Base-by-base conservation (phyloP, 1,140 invertebrate genomes). In the Ceratosolen solmsi region DNA sequence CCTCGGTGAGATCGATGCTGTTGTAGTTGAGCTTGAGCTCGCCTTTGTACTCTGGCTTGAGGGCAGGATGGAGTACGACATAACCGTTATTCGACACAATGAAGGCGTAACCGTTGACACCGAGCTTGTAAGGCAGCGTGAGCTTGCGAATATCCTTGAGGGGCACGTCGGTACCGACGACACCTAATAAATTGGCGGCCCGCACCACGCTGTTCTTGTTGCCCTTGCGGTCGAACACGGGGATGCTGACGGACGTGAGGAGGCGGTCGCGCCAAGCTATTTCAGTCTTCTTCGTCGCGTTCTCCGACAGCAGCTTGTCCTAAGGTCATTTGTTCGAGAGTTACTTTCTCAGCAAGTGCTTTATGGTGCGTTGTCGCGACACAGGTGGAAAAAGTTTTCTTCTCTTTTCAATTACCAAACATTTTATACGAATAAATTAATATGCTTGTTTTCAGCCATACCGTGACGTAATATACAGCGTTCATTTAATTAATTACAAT, bases 21-120 rank as follows among this genome's bases (percentile, higher is more conserved):
- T 99, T 98, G 90, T 97, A 99, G 88, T 98, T 98, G n/a, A 95
- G 93, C 92, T 98, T 98, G 33, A 98, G 90, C 65, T 93, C 90
- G 65, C 94, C 94, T 84, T 95, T 93, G 86, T 94, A 93, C 51
- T 94, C 93, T n/a, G 96, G 95, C 75, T 95, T 93, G 46, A 96
- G 90, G 85, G 96, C 94, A 1, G 96, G 96, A 93, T 96, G 96
- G 58, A 96, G 91, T 36, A 97, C 90, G 9, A 99, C 92, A 89
- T 99, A 98, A 0, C 99, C 99, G 90, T 99, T 99, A 89, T 99
- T 99, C 82, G 96, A 98, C 5, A 99, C 96, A 81, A 98, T 96
- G 92, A 99, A 99, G 0, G 97, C 96, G 90, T 98, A 99, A 7
- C 96, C 98, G 91, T 99, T 98, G 0, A 98, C 97, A 30, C 98